Evolutionary conservation across 1,140 invertebrate genomes (phyloP).

Genomic region (Eufriesea mexicana): DNA sequence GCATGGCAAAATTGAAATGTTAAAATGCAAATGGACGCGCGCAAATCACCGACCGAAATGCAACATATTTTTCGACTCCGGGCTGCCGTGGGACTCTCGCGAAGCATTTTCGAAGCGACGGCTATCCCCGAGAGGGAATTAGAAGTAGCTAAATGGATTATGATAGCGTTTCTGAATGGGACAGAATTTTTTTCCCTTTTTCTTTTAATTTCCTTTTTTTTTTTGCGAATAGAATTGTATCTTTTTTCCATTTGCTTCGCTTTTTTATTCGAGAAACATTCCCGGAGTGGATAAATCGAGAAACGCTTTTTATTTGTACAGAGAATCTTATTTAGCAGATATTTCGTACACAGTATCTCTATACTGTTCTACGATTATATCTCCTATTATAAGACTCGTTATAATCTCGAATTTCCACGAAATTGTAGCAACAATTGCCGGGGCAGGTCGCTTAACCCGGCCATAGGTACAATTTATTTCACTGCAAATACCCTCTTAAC

Average conservation of each 20-base stretch:
- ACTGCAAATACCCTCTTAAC: background rate
- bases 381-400: background rate
- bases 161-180: background rate
- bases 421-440: background rate
- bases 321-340: background rate
- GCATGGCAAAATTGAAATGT: conserved; percentile 34
- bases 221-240: no score
- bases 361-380: no score
- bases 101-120: background rate
- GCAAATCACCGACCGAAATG: conserved; percentile 19
- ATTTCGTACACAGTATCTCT: no score
- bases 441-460: background rate
- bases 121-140: background rate
- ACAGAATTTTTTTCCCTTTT: background rate
- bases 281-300: no score
- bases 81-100: background rate
- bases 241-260: no score
- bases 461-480: background rate
- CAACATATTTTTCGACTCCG: conserved; percentile 9
- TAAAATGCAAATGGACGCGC: conserved; percentile 34
- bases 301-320: no score
- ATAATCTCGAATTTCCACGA: background rate
- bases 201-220: no score
- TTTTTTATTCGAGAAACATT: no score
- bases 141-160: background rate